A percentile compares a stretch with the other conserved stretches of the same genome.
Evolutionary conservation across 2,888 invertebrate species (phyloP).

Genomic region (Troides oblongomaculatus): DNA sequence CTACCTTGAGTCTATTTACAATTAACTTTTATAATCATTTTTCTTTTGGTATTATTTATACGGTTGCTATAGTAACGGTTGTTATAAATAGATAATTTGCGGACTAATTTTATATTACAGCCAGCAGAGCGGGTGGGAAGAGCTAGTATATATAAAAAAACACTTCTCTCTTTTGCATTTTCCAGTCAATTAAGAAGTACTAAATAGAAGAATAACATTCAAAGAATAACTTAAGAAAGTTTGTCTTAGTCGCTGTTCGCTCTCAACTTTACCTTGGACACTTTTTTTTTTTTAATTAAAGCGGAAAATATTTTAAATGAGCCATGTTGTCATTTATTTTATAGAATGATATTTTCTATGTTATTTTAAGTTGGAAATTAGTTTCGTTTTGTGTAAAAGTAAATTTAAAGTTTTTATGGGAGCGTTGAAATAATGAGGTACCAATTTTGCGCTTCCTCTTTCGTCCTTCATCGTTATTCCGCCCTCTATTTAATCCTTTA

Average conservation of each 20-base stretch:
- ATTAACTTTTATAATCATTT: too few relatives aligned
- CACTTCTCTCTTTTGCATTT: constrained; percentile 1
- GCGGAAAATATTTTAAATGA: constrained; percentile 5
- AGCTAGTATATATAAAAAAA: background rate
- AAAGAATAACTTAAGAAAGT: constrained; percentile 10
- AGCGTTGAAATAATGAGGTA: background rate
- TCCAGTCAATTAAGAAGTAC: background rate
- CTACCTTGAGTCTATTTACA: too few relatives aligned
- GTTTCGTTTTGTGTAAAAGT: background rate
- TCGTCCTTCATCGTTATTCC: too few relatives aligned
- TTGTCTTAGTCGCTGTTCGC: constrained; percentile 9
- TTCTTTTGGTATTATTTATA: too few relatives aligned
- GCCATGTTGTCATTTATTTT: background rate
- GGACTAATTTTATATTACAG: too few relatives aligned
- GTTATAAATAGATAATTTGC: too few relatives aligned
- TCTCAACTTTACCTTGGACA: constrained; percentile 5
- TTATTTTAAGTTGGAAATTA: background rate
- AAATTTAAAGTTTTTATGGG: background rate
- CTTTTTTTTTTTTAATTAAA: constrained; percentile 1
- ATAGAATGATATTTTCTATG: background rate
- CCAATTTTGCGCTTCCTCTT: too few relatives aligned
- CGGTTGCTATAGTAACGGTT: too few relatives aligned
- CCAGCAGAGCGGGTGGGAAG: too few relatives aligned
- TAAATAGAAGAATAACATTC: constrained; percentile 3
- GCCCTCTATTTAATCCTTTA: too few relatives aligned